Evolutionary conservation across 2,113 vertebrate species (phyloP).

Genomic region (Lutjanus erythropterus): DNA sequence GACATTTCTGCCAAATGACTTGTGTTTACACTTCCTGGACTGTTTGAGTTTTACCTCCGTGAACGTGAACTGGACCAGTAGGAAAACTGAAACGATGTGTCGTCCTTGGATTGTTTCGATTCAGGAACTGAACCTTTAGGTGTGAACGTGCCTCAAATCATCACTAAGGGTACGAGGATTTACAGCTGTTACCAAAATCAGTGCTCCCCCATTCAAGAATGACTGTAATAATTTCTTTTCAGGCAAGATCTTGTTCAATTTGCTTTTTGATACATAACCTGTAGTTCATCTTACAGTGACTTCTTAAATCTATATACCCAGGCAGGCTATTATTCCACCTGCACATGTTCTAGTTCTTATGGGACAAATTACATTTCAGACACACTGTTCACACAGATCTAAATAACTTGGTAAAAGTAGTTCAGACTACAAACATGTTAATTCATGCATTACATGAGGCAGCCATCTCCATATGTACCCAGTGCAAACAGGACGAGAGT

Average conservation of each 20-base stretch:
- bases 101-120: too few relatives aligned
- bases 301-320: background rate
- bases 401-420: background rate
- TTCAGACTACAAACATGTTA: background rate
- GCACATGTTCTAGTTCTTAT: background rate
- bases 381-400: background rate
- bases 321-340: background rate
- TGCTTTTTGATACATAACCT: too few relatives aligned
- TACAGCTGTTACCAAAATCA: too few relatives aligned
- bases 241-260: background rate
- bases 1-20: too few relatives aligned
- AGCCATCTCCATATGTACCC: too few relatives aligned
- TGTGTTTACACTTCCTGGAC: too few relatives aligned
- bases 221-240: background rate
- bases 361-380: background rate
- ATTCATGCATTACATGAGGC: conserved; percentile 1
- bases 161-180: too few relatives aligned
- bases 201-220: background rate
- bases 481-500: background rate
- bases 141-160: too few relatives aligned
- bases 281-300: background rate
- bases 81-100: too few relatives aligned
- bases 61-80: too few relatives aligned
- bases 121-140: too few relatives aligned
- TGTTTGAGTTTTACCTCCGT: too few relatives aligned